Evolutionary conservation across 2,888 invertebrate genomes (phyloP).

Genomic region (Chymomyza amoena): DNA sequence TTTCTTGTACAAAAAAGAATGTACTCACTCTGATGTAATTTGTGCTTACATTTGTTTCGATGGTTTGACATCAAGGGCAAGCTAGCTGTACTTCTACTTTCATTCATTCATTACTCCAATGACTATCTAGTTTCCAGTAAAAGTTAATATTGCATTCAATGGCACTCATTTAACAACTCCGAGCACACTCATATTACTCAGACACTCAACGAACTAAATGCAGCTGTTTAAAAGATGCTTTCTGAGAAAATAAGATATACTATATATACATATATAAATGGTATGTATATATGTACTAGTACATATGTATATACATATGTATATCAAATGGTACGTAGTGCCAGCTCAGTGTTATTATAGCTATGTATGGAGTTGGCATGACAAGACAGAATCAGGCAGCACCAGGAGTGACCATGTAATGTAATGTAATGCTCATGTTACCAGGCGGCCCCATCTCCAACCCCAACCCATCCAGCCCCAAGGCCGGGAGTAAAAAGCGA

Average conservation of each 20-base stretch:
- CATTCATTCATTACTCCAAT: neutral
- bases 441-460: constrained; percentile 18
- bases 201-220: constrained; percentile 22
- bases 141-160: neutral
- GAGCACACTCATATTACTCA: constrained; percentile 5
- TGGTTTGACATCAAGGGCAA: too few species aligned
- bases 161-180: neutral
- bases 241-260: neutral
- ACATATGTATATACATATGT: neutral
- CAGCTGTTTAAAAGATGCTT: neutral
- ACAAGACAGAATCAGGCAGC: neutral
- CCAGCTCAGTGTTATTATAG: neutral
- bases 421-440: constrained; percentile 67
- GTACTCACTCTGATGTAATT: too few species aligned
- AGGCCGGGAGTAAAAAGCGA: neutral
- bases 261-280: neutral
- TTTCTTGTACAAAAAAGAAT: too few species aligned
- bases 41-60: too few species aligned
- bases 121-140: neutral
- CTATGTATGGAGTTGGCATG: neutral
- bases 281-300: neutral
- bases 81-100: too few species aligned
- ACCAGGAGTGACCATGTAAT: constrained; percentile 44
- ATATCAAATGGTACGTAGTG: neutral
- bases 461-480: constrained; percentile 6